phyloP scores from a whole-genome alignment of 2,113 vertebrate species.

The Edolisoma coerulescens region DNA sequence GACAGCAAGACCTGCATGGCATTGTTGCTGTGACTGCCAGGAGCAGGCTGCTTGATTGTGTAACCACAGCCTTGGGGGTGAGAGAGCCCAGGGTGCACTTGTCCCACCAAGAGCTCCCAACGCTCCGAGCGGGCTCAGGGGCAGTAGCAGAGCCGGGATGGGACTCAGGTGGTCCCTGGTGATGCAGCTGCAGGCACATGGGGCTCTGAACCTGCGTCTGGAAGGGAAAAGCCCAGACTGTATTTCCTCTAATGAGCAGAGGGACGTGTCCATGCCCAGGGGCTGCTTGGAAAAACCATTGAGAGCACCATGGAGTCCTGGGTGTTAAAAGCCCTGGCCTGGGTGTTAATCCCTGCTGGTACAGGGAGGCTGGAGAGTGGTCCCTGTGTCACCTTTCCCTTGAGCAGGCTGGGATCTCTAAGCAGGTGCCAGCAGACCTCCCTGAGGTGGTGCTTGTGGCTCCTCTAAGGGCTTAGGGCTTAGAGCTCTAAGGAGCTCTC shows the following conservation, averaged over 20 bases:
- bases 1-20: neutral
- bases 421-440: neutral
- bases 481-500: neutral
- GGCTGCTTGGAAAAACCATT: neutral
- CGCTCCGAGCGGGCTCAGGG: neutral
- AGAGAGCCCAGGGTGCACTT: neutral
- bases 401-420: neutral
- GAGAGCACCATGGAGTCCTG: neutral
- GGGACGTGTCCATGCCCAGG: neutral
- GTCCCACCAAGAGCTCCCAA: neutral
- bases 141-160: neutral
- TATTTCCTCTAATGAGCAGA: neutral
- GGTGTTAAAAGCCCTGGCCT: neutral
- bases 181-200: neutral
- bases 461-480: too few relatives aligned
- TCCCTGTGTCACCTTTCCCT: neutral
- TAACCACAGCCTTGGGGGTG: neutral
- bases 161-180: neutral
- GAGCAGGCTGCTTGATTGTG: neutral
- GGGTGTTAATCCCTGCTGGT: neutral
- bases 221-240: neutral
- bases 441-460: neutral
- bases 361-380: neutral
- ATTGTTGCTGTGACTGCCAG: neutral
- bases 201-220: neutral